phyloP scores from a whole-genome alignment of 1,140 invertebrate genomes.

The Dendrolimus punctatus region DNA sequence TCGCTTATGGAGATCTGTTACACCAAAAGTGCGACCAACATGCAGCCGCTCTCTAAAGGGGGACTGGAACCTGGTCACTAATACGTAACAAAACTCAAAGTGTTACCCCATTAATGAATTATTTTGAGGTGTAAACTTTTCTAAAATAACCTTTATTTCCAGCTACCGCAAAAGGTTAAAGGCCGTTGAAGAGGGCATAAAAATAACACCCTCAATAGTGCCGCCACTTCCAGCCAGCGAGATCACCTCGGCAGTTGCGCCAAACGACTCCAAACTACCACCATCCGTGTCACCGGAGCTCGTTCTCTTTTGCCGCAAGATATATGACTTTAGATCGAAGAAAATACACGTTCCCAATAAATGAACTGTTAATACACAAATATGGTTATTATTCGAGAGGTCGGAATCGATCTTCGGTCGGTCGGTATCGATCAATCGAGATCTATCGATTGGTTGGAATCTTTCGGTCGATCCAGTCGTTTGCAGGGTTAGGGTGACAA shows the following conservation, averaged over 20 bases:
- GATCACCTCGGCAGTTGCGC: slow-evolving; percentile 32
- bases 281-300: slow-evolving; percentile 84
- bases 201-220: slow-evolving; percentile 46
- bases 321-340: slow-evolving; percentile 94
- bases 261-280: slow-evolving; percentile 79
- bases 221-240: slow-evolving; percentile 49
- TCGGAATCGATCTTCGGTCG: slow-evolving; percentile 4
- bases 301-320: slow-evolving; percentile 94
- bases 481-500: slow-evolving; percentile 2
- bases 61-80: background rate
- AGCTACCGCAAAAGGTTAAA: slow-evolving; percentile 74
- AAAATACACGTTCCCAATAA: slow-evolving; percentile 73
- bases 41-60: no score
- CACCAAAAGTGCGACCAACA: no score
- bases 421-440: background rate
- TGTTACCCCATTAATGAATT: background rate
- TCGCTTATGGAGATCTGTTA: no score
- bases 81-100: background rate
- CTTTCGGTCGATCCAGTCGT: background rate
- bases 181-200: slow-evolving; percentile 71
- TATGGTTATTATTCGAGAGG: slow-evolving; percentile 11
- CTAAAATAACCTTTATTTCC: slow-evolving; percentile 8
- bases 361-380: slow-evolving; percentile 23
- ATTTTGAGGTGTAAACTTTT: background rate
- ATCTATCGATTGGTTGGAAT: slow-evolving; percentile 4